Evolutionary conservation across 1,140 invertebrate species (phyloP).

Genomic region (Drosophila arizonae): DNA sequence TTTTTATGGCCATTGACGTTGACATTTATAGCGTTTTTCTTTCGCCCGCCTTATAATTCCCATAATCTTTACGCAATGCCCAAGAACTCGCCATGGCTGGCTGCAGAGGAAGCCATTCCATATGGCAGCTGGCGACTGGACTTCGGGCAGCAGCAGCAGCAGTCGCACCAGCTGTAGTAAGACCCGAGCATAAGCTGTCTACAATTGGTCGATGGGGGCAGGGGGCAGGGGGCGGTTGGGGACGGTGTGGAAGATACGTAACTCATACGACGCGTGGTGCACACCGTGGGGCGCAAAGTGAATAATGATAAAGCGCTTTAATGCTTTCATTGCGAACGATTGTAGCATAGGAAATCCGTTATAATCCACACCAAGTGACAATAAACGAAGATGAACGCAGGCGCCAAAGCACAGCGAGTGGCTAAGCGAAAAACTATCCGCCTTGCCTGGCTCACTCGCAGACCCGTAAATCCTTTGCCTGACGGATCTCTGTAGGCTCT

Average conservation of each 20-base stretch:
- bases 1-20: slow-evolving; percentile 67
- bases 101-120: slow-evolving; percentile 32
- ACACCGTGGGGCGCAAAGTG: slow-evolving; percentile 64
- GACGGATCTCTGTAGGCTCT: slow-evolving; percentile 22
- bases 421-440: slow-evolving; percentile 66
- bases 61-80: slow-evolving; percentile 63
- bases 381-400: slow-evolving; percentile 68
- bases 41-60: slow-evolving; percentile 64
- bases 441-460: slow-evolving; percentile 16
- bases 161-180: no score
- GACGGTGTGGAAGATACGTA: slow-evolving; percentile 13
- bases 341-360: slow-evolving; percentile 71
- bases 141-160: neutral
- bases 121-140: slow-evolving; percentile 14
- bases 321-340: slow-evolving; percentile 77
- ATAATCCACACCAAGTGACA: slow-evolving; percentile 80
- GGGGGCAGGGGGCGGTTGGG: no score
- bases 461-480: slow-evolving; percentile 36
- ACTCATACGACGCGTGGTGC: slow-evolving; percentile 58
- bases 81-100: slow-evolving; percentile 12
- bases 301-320: slow-evolving; percentile 79
- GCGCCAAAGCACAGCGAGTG: neutral
- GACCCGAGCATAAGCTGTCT: slow-evolving; percentile 19
- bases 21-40: slow-evolving; percentile 69
- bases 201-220: neutral